phyloP scores from a whole-genome alignment of 2,113 vertebrate genomes.

The Neolamprologus variostigma region DNA sequence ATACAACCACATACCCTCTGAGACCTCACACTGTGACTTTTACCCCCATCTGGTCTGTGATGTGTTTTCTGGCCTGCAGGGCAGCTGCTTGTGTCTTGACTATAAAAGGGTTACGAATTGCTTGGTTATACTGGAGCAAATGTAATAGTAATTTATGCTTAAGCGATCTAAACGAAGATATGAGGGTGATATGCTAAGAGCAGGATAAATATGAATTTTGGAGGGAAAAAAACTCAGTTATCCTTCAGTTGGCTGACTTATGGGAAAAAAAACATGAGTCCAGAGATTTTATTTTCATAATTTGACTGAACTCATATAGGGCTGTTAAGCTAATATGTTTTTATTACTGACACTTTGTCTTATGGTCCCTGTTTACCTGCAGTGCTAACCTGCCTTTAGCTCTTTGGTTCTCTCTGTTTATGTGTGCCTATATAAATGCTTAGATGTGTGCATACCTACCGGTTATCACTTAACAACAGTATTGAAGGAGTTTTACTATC shows the following conservation, averaged over 20 bases:
- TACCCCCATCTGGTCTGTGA: neutral
- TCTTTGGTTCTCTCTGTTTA: neutral
- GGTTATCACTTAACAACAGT: neutral
- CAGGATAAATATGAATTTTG: neutral
- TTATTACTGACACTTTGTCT: neutral
- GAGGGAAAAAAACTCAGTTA: neutral
- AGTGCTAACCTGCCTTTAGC: neutral
- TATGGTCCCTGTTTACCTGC: neutral
- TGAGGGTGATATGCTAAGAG: neutral
- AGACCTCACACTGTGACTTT: neutral
- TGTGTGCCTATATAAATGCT: neutral
- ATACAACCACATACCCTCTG: neutral
- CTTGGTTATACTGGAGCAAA: neutral
- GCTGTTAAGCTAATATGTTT: neutral
- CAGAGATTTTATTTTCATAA: neutral
- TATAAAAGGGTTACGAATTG: neutral
- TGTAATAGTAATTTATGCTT: neutral
- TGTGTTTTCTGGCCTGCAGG: neutral
- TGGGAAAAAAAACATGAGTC: rapidly evolving
- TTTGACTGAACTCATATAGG: neutral
- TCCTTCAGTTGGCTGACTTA: neutral
- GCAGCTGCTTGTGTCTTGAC: neutral
- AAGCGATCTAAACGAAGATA: neutral
- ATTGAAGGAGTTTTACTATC: neutral
- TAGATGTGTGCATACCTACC: neutral